These are phyloP conservation scores for Fabriciana adippe DNA, from an alignment of 2,888 invertebrate species.

Conservation along the genomic window DNA sequence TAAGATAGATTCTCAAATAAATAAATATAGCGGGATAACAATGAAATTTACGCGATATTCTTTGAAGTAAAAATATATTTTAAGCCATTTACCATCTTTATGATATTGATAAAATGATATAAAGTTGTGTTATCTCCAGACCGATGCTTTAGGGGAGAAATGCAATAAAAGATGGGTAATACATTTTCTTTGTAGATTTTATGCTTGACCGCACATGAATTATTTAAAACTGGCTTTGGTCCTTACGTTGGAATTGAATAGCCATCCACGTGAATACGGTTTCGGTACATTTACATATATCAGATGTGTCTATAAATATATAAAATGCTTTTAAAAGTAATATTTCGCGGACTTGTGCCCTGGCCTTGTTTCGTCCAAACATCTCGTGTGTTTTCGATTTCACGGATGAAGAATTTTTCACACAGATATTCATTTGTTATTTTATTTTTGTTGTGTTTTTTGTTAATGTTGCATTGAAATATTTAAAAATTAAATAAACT, in stretches of 20 bases:
- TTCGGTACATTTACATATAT: slow-evolving; percentile 60
- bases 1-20: background rate
- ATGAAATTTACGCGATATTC: slow-evolving; percentile 28
- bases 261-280: slow-evolving; percentile 66
- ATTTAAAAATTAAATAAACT: too few species aligned
- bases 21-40: slow-evolving; percentile 15
- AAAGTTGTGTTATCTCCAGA: slow-evolving; percentile 36
- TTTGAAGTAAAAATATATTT: slow-evolving; percentile 28
- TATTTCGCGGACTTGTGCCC: slow-evolving; percentile 31
- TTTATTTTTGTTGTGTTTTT: too few species aligned
- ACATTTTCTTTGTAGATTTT: slow-evolving; percentile 81
- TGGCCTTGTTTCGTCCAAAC: background rate
- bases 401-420: slow-evolving; percentile 14
- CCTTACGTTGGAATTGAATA: slow-evolving; percentile 66
- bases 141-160: slow-evolving; percentile 64
- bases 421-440: too few species aligned
- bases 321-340: slow-evolving; percentile 40
- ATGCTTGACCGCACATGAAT: slow-evolving; percentile 79
- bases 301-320: slow-evolving; percentile 44
- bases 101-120: slow-evolving; percentile 36
- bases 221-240: slow-evolving; percentile 74
- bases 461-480: too few species aligned
- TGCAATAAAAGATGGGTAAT: slow-evolving; percentile 78
- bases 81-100: slow-evolving; percentile 34
- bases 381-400: slow-evolving; percentile 23